Evolutionary conservation across 2,113 vertebrate species (phyloP), one percentile per base, ranked within the genome.

Genomic region (Galbula dea): DNA sequence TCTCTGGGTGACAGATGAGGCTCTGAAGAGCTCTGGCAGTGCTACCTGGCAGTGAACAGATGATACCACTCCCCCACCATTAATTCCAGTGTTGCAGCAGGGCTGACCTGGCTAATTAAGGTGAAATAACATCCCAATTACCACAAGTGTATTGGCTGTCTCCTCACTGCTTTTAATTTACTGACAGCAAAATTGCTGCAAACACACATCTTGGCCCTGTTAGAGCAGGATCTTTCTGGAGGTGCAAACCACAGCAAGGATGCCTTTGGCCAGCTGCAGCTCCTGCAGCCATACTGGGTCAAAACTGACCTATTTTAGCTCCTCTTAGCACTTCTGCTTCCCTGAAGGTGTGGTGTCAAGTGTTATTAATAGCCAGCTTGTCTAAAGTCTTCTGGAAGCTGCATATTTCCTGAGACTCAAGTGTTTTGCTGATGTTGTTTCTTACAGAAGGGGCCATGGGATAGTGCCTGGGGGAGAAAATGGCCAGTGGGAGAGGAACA

Each of bases 281-380:
- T 65, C 30, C 66, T 15, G 22, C 26, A 83, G 65, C 30, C 45
- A 27, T 6, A 43, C n/a, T 51, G 63, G 76, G 49, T 67, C 0
- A 0, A 65, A 88, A 22, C 36, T 92, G 86, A 24, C 66, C 74
- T 95, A 66, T 83, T 86, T 89, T 86, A 88, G 12, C 19, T 82
- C 48, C 45, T 58, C 41, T 75, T 81, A 82, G 34, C 9, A 23
- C 68, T 88, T 94, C 83, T 84, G 8, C 54, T 75, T 90, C 71
- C 62, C 86, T 66, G 67, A 82, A 92, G 52, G 39, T 71, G n/a
- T 92, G 69, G 83, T 2, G 1, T 88, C 83, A 91, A 84, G 32
- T 58, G 62, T 86, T 86, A 62, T 78, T 90, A 93, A 90, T 72
- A 92, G 52, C 41, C 71, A 89, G 57, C 86, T 69, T 68, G 37